Conservation (phyloP, 2,113 vertebrate genomes). For the Oxyura jamaicensis region DNA sequence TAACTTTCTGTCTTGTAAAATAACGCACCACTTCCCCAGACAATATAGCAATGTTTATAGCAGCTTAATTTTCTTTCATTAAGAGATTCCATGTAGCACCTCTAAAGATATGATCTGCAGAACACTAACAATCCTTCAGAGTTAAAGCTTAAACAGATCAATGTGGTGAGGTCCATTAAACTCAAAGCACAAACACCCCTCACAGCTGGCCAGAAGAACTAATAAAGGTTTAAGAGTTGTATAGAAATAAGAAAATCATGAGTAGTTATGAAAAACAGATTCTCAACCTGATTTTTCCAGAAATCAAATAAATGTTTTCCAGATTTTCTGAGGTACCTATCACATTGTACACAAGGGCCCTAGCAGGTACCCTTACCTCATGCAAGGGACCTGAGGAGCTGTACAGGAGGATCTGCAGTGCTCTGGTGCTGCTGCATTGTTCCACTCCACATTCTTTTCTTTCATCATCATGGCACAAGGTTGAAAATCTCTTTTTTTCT, state of each 20-base stretch:
- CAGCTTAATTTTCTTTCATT: slow-evolving; percentile 42
- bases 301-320: neutral
- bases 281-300: neutral
- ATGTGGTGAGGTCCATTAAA: slow-evolving; percentile 9
- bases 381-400: neutral
- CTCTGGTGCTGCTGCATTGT: neutral
- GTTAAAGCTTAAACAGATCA: slow-evolving; percentile 3
- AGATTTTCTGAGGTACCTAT: neutral
- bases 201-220: neutral
- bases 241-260: neutral
- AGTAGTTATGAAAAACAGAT: neutral
- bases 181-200: neutral
- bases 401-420: neutral
- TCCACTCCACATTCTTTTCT: neutral
- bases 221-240: neutral
- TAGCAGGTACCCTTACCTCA: neutral
- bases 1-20: slow-evolving; percentile 8
- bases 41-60: slow-evolving; percentile 7
- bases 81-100: neutral
- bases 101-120: slow-evolving; percentile 28
- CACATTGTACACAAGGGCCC: neutral
- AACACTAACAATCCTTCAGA: slow-evolving; percentile 21
- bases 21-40: neutral
- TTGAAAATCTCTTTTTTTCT: neutral
- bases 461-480: neutral